Evolutionary conservation across 2,113 vertebrate genomes (phyloP).

Genomic region (Gobius niger): DNA sequence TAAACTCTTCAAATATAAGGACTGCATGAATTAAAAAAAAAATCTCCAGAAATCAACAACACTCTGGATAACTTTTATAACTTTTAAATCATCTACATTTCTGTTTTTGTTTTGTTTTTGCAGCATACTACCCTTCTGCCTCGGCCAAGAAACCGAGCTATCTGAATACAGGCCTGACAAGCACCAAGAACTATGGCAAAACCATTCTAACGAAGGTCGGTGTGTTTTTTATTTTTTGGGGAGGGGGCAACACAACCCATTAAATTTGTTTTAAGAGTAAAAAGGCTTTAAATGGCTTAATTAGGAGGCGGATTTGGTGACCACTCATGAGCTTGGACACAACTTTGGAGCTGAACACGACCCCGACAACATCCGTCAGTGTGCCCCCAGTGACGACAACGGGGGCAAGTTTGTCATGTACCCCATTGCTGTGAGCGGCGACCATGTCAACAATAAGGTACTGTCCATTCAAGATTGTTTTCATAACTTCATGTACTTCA

Average conservation of each 20-base stretch:
- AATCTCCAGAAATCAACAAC: too few species aligned
- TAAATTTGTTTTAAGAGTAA: neutral
- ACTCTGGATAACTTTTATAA: too few species aligned
- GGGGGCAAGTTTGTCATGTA: constrained; percentile 98
- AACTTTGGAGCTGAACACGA: constrained; percentile 99
- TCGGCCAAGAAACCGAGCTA: constrained; percentile 86
- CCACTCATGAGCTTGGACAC: constrained; percentile 95
- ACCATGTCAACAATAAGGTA: constrained; percentile 97
- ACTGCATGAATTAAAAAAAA: too few species aligned
- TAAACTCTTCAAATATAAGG: too few species aligned
- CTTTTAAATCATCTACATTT: neutral
- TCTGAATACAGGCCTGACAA: constrained; percentile 96
- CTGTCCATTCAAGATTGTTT: too few species aligned
- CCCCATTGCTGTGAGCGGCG: constrained; percentile 97
- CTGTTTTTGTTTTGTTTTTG: constrained; percentile 8
- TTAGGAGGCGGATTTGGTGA: constrained; percentile 97
- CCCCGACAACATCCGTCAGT: constrained; percentile 85
- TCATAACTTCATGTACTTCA: neutral
- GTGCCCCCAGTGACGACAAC: constrained; percentile 91
- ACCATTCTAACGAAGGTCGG: constrained; percentile 97
- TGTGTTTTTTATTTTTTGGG: neutral
- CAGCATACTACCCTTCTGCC: constrained; percentile 86
- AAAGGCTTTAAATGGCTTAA: constrained; percentile 1
- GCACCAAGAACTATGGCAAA: constrained; percentile 98
- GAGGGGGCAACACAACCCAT: neutral